A percentile compares a stretch with the other conserved stretches of the same genome.
phyloP scores from a whole-genome alignment of 2,113 vertebrate genomes.

The Proterorhinus semilunaris region DNA sequence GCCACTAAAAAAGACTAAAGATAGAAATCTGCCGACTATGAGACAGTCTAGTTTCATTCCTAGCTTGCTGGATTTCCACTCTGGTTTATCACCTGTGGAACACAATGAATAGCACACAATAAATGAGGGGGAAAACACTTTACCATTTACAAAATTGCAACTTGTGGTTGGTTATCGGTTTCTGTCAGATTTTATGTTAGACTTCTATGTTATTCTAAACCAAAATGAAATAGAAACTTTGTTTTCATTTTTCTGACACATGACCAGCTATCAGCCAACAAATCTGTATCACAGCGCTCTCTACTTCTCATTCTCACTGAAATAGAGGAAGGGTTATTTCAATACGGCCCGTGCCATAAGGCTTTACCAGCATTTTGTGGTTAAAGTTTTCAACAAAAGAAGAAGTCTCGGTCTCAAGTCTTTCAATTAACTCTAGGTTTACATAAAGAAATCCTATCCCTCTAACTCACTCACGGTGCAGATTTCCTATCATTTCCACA shows the following conservation, averaged over 20 bases:
- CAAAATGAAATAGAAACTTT: too few species aligned
- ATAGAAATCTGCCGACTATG: too few species aligned
- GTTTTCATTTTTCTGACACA: neutral
- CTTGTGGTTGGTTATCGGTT: too few species aligned
- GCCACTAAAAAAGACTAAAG: too few species aligned
- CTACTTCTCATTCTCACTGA: neutral
- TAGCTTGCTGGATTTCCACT: neutral
- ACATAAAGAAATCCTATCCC: slow-evolving; percentile 14
- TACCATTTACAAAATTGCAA: too few species aligned
- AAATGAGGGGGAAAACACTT: too few species aligned
- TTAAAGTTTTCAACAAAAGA: too few species aligned
- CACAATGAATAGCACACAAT: neutral
- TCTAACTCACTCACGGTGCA: slow-evolving; percentile 30
- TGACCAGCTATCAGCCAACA: neutral
- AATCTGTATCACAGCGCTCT: too few species aligned
- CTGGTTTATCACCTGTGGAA: neutral
- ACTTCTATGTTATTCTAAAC: too few species aligned
- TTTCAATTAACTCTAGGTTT: slow-evolving; percentile 10
- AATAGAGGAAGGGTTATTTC: neutral
- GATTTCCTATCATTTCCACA: slow-evolving; percentile 16
- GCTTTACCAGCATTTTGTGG: neutral
- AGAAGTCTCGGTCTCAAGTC: neutral
- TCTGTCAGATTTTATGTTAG: too few species aligned
- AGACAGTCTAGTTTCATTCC: neutral
- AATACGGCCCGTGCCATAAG: neutral